Conservation (phyloP, 2,797 vertebrate genomes). For the Rhinophrynus dorsalis region DNA sequence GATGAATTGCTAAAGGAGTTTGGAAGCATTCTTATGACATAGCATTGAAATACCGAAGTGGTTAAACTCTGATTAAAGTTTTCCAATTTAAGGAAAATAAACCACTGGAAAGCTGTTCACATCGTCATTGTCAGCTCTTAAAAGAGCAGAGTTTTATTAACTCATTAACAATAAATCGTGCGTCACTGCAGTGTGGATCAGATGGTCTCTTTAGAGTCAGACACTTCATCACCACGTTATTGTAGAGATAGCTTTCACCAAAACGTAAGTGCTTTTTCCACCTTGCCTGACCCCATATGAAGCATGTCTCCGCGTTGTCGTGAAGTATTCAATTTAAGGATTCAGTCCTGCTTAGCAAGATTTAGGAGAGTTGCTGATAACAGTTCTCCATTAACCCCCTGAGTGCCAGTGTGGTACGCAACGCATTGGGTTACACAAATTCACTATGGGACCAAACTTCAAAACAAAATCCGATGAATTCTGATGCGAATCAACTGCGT, state of each 20-base stretch:
- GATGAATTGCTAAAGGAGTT: background rate
- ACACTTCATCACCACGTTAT: slow-evolving; percentile 46
- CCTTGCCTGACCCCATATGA: slow-evolving; percentile 40
- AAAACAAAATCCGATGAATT: too few relatives aligned
- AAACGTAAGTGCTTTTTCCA: slow-evolving; percentile 41
- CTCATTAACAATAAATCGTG: slow-evolving; percentile 45
- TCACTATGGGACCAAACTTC: too few relatives aligned
- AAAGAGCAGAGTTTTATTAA: slow-evolving; percentile 41
- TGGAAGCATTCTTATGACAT: background rate
- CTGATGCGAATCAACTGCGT: too few relatives aligned
- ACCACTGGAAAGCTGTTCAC: background rate
- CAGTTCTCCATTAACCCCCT: slow-evolving; percentile 20
- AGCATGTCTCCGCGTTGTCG: slow-evolving; percentile 9
- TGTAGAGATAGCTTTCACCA: slow-evolving; percentile 40
- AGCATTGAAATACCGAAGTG: background rate
- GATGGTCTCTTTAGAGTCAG: slow-evolving; percentile 24
- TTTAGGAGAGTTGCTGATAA: slow-evolving; percentile 29
- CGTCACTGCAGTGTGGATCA: slow-evolving; percentile 14
- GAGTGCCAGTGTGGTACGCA: too few relatives aligned
- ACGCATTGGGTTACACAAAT: too few relatives aligned
- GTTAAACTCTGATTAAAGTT: slow-evolving; percentile 27
- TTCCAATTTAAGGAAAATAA: background rate
- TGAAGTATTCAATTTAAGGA: slow-evolving; percentile 25
- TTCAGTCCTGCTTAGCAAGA: slow-evolving; percentile 38
- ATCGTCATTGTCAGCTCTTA: slow-evolving; percentile 27